These are phyloP conservation scores for Amazona guildingii DNA, from an alignment of 2,113 vertebrate species.

Conservation along the genomic window DNA sequence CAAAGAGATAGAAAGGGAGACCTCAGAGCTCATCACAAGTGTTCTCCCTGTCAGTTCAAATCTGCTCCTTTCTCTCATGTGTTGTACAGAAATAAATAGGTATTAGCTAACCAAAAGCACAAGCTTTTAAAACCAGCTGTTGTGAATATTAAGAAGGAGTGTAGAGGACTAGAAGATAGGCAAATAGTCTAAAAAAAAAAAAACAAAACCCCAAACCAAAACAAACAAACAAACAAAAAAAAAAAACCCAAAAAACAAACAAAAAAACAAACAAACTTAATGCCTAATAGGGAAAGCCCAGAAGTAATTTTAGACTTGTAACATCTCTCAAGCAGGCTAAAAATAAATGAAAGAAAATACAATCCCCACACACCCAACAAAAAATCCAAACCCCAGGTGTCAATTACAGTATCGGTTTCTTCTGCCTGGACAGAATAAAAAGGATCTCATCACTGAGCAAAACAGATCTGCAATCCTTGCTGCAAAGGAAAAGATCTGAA, in stretches of 20 bases:
- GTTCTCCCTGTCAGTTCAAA: not conserved
- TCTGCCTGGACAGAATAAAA: not conserved
- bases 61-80: not conserved
- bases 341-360: not conserved
- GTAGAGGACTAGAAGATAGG: not conserved
- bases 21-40: not conserved
- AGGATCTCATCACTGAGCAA: not conserved
- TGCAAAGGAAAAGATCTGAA: not conserved
- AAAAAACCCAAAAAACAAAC: no score
- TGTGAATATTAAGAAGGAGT: not conserved
- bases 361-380: rapidly evolving
- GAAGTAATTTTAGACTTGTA: not conserved
- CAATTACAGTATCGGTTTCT: not conserved
- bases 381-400: not conserved
- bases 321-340: not conserved
- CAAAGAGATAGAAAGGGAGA: not conserved
- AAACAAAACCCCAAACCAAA: not conserved
- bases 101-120: not conserved
- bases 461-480: not conserved
- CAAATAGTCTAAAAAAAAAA: not conserved
- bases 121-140: not conserved
- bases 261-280: not conserved
- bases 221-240: no score
- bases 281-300: not conserved
- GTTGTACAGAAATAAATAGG: not conserved